Evolutionary conservation across 2,113 vertebrate genomes (phyloP).

Genomic region (Hippopotamus amphibius): DNA sequence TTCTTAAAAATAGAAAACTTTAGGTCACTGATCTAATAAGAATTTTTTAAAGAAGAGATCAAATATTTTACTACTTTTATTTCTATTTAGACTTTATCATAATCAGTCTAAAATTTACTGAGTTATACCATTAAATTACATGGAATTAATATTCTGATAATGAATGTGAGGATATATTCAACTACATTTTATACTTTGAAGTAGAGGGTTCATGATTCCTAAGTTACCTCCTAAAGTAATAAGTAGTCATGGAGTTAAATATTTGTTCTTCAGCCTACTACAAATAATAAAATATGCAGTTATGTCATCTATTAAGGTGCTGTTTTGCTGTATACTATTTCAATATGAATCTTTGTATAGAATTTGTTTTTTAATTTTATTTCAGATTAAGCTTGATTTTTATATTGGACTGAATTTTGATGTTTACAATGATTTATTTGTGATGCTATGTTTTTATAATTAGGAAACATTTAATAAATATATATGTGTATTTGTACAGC

Average conservation of each 20-base stretch:
- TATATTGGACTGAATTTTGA: slow-evolving; percentile 20
- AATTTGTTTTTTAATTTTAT: slow-evolving; percentile 28
- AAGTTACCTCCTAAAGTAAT: not conserved
- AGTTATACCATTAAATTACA: slow-evolving; percentile 1
- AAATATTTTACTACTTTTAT: slow-evolving; percentile 19
- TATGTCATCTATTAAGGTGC: not conserved
- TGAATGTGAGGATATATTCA: not conserved
- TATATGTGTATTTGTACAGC: not conserved
- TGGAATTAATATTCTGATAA: slow-evolving; percentile 33
- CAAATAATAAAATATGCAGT: not conserved
- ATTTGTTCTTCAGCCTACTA: not conserved
- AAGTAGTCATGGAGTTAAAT: not conserved
- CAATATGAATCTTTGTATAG: not conserved
- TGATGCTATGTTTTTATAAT: not conserved
- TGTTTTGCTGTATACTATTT: not conserved
- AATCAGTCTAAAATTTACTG: not conserved
- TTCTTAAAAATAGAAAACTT: not conserved
- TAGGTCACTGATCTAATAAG: not conserved
- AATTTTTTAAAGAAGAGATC: not conserved
- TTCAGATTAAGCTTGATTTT: not conserved
- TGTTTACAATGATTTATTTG: not conserved
- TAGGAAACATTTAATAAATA: slow-evolving; percentile 1
- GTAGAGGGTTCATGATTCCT: not conserved
- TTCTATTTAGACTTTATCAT: slow-evolving; percentile 44
- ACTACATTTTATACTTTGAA: not conserved